phyloP scores from a whole-genome alignment of 1,140 invertebrate genomes.

The Helicoverpa armigera region DNA sequence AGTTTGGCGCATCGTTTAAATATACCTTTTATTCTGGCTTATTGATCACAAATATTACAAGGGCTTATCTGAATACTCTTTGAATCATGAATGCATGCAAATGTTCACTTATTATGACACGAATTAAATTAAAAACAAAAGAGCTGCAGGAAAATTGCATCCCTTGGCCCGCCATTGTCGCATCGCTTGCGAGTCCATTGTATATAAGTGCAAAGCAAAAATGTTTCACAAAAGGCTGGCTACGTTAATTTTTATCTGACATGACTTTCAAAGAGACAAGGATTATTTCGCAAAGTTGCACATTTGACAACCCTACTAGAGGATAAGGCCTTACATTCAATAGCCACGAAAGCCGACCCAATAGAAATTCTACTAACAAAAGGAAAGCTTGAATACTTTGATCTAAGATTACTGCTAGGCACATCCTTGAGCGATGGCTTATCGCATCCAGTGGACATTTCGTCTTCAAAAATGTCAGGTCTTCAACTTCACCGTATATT shows the following conservation, averaged over 20 bases:
- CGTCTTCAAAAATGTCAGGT: conserved; percentile 33
- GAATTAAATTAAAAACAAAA: conserved; percentile 28
- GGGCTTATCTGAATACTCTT: not conserved
- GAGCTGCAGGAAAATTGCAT: conserved; percentile 27
- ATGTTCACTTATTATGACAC: conserved; percentile 33
- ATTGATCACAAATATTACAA: not conserved
- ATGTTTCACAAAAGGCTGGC: conserved; percentile 37
- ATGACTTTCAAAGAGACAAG: conserved; percentile 33
- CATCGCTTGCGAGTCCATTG: conserved; percentile 28
- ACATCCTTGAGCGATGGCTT: conserved; percentile 37
- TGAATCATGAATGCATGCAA: conserved; percentile 31
- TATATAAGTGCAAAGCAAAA: conserved; percentile 43
- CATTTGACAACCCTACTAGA: conserved; percentile 37
- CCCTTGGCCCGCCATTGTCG: conserved; percentile 17
- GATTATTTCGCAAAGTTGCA: conserved; percentile 17
- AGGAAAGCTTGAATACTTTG: conserved; percentile 47
- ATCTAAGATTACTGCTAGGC: conserved; percentile 40
- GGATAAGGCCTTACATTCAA: conserved; percentile 45
- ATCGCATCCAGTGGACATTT: conserved; percentile 18
- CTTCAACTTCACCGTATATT: conserved; percentile 4
- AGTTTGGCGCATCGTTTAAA: too few species aligned
- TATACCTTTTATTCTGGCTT: too few species aligned
- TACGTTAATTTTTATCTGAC: conserved; percentile 35
- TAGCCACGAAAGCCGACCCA: conserved; percentile 40
- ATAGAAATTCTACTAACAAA: conserved; percentile 39